Conservation (phyloP, 35 echinoderm and acorn worm species). For the Patiria miniata region DNA sequence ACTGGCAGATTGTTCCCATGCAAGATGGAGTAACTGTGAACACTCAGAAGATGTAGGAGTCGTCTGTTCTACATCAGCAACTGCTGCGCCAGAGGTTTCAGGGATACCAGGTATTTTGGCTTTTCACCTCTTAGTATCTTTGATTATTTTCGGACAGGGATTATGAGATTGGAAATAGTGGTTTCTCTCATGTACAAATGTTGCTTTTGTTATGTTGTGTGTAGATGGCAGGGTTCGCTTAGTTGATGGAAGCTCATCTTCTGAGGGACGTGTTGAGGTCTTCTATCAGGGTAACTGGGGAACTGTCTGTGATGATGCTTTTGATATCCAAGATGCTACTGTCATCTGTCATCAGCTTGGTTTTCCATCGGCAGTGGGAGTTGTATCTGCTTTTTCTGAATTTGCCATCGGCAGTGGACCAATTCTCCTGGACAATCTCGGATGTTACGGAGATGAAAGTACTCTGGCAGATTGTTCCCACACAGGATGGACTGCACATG, state of each 20-base stretch:
- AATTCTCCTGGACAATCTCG: too few relatives aligned
- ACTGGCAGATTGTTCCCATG: constrained; percentile 36
- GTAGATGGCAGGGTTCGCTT: too few relatives aligned
- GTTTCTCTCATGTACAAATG: too few relatives aligned
- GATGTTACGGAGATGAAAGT: too few relatives aligned
- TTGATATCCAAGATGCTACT: constrained; percentile 21
- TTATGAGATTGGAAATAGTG: too few relatives aligned
- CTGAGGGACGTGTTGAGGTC: constrained; percentile 37
- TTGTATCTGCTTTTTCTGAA: neutral
- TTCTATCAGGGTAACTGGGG: constrained; percentile 25
- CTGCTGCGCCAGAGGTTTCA: neutral
- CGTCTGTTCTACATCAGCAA: constrained; percentile 11
- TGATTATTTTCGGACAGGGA: too few relatives aligned
- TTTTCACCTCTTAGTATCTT: too few relatives aligned
- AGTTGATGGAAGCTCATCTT: neutral
- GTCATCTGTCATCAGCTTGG: constrained; percentile 35
- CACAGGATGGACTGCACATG: neutral
- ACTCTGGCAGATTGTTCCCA: too few relatives aligned
- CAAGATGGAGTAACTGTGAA: constrained; percentile 13
- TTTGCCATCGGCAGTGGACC: neutral
- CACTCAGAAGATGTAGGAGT: constrained; percentile 34
- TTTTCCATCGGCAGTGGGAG: neutral
- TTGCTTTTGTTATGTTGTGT: neutral
- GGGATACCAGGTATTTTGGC: neutral
- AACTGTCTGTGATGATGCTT: constrained; percentile 37